Evolutionary conservation across 2,797 vertebrate genomes (phyloP).

Genomic region (Sciurus vulgaris): DNA sequence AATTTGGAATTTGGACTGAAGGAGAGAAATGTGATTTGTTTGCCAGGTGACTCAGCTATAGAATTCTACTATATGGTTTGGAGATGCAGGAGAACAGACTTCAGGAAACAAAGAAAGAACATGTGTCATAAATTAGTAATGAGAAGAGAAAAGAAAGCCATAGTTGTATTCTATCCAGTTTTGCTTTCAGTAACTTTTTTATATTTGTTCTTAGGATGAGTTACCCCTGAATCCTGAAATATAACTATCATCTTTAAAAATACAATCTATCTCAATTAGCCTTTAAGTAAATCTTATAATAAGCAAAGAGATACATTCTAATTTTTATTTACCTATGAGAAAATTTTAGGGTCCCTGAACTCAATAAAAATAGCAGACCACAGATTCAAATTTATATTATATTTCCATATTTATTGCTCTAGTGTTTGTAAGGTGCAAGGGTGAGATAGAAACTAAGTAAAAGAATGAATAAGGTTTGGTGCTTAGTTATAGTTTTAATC

Average conservation of each 20-base stretch:
- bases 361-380: neutral
- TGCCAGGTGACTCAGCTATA: neutral
- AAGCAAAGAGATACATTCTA: neutral
- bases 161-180: neutral
- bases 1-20: neutral
- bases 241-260: neutral
- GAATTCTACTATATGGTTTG: neutral
- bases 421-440: neutral
- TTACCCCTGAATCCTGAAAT: neutral
- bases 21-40: neutral
- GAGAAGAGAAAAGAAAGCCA: neutral
- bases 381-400: neutral
- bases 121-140: neutral
- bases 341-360: neutral
- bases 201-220: neutral
- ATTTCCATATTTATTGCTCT: neutral
- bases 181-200: neutral
- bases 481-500: neutral
- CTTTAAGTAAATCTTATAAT: neutral
- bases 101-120: neutral
- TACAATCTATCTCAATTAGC: neutral
- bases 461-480: neutral
- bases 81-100: neutral
- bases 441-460: neutral
- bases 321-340: neutral